Conservation (phyloP, 2,888 invertebrate genomes). For the Cheilosia pagana region DNA sequence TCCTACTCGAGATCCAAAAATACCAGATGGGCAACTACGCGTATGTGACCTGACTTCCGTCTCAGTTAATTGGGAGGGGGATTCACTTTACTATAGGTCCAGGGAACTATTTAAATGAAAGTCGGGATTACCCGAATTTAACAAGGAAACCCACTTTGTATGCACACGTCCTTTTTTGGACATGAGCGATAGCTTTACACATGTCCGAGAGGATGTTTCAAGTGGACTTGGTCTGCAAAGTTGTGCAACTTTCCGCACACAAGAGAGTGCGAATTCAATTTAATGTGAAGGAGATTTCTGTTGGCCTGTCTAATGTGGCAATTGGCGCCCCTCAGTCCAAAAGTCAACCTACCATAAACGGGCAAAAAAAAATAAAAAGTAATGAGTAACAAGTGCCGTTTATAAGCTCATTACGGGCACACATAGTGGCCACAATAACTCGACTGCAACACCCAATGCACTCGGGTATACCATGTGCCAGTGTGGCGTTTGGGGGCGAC, state of each 20-base stretch:
- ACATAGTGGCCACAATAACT: background rate
- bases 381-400: constrained; percentile 56
- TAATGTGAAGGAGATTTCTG: background rate
- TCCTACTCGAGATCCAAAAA: constrained; percentile 43
- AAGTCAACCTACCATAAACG: constrained; percentile 57
- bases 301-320: background rate
- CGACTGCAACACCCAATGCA: constrained; percentile 12
- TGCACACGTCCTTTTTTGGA: background rate
- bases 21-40: background rate
- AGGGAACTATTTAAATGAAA: background rate
- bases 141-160: background rate
- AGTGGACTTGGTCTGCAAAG: constrained; percentile 3
- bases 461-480: constrained; percentile 4
- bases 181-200: background rate
- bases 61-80: constrained; percentile 58
- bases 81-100: constrained; percentile 34
- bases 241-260: background rate
- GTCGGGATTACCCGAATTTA: background rate
- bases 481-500: background rate
- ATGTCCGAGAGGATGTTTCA: background rate
- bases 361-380: constrained; percentile 33
- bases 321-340: constrained; percentile 40
- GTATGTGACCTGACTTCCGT: constrained; percentile 59
- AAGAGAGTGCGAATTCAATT: constrained; percentile 5
- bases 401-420: constrained; percentile 46